A percentile compares a stretch with the other conserved stretches of the same genome.
phyloP scores from a whole-genome alignment of 1,140 invertebrate species.

The Zaprionus taronus region DNA sequence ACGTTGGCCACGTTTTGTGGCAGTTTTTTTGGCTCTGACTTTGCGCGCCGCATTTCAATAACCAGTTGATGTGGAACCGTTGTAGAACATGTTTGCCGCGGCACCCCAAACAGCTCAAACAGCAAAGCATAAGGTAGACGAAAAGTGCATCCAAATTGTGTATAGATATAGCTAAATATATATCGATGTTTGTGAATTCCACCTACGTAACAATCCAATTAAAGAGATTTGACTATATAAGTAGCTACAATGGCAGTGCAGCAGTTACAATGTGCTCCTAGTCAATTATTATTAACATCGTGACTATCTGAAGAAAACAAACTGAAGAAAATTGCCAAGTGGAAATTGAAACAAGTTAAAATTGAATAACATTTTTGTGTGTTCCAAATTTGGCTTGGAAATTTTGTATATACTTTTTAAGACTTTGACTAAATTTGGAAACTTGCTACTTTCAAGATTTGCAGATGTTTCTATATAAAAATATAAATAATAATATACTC shows the following conservation, averaged over 20 bases:
- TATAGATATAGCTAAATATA: background rate
- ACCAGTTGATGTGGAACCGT: constrained; percentile 72
- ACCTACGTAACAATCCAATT: constrained; percentile 1
- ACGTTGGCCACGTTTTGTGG: constrained; percentile 23
- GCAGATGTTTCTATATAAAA: too few relatives aligned
- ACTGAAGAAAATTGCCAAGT: background rate
- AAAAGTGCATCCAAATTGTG: background rate
- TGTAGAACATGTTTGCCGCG: constrained; percentile 68
- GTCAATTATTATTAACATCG: constrained; percentile 1
- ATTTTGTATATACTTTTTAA: too few relatives aligned
- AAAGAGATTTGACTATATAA: background rate
- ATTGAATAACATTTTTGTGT: too few relatives aligned
- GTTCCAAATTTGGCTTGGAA: too few relatives aligned
- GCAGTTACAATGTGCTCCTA: background rate
- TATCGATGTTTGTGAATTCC: background rate
- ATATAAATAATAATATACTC: too few relatives aligned
- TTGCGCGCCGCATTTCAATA: constrained; percentile 35
- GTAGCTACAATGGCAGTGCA: background rate
- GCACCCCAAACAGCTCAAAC: constrained; percentile 23
- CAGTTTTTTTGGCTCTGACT: constrained; percentile 26
- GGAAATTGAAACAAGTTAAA: background rate
- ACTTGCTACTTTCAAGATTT: too few relatives aligned
- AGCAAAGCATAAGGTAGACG: constrained; percentile 57
- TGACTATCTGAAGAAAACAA: background rate
- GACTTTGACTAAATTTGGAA: too few relatives aligned